Evolutionary conservation across 2,888 invertebrate species (phyloP).

Genomic region (Scotopteryx bipunctaria): DNA sequence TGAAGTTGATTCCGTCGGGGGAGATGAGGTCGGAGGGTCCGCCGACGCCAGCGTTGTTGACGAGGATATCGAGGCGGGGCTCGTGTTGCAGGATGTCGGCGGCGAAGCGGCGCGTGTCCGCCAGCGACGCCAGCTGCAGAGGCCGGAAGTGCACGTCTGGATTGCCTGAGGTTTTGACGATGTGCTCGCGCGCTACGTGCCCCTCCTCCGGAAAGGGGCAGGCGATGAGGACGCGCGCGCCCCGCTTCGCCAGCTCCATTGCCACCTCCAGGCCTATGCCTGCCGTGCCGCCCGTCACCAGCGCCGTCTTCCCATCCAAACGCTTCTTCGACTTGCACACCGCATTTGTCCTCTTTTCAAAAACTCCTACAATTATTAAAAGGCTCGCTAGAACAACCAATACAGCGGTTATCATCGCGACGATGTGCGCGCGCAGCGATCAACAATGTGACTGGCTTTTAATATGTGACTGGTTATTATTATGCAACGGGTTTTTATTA

Average conservation of each 20-base stretch:
- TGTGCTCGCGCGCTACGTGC: constrained; percentile 73
- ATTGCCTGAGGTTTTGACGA: constrained; percentile 85
- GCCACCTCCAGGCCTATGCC: constrained; percentile 65
- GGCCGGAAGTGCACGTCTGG: constrained; percentile 85
- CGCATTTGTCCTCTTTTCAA: constrained; percentile 24
- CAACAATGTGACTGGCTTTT: no score
- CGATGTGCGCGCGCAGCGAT: background rate
- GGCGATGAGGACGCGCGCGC: constrained; percentile 62
- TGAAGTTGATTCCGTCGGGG: constrained; percentile 90
- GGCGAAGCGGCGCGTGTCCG: constrained; percentile 90
- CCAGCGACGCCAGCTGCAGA: constrained; percentile 87
- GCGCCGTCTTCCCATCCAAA: constrained; percentile 48
- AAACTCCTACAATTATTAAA: constrained; percentile 15
- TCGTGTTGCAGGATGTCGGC: constrained; percentile 87
- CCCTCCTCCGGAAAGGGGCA: constrained; percentile 63
- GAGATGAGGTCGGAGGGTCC: constrained; percentile 68
- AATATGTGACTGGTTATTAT: no score
- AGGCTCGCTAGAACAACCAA: constrained; percentile 1
- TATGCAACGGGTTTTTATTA: no score
- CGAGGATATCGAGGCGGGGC: constrained; percentile 88
- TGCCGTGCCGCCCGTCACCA: constrained; percentile 64
- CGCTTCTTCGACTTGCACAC: constrained; percentile 45
- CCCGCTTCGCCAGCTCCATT: constrained; percentile 56
- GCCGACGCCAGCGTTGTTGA: constrained; percentile 94
- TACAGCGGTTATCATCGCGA: constrained; percentile 12